Evolutionary conservation across 2,888 invertebrate species (phyloP).

Genomic region (Gasteruption jaculator): DNA sequence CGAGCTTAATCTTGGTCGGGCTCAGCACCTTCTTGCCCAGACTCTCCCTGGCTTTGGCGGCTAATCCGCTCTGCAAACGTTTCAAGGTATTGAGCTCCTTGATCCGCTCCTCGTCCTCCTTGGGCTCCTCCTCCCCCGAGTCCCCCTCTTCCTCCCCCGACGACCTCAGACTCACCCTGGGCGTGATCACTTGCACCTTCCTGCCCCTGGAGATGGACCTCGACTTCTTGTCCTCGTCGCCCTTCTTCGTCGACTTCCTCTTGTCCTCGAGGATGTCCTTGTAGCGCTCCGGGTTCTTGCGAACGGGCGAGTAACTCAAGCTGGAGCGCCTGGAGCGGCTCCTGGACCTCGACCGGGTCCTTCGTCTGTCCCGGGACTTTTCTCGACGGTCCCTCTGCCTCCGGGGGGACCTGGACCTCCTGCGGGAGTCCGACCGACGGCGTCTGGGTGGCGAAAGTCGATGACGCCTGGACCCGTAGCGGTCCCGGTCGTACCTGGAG

Average conservation of each 20-base stretch:
- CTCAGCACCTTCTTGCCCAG: conserved; percentile 57
- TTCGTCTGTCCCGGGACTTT: conserved; percentile 32
- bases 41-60: conserved; percentile 69
- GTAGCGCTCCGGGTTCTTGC: conserved; percentile 66
- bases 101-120: conserved; percentile 59
- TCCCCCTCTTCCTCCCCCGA: conserved; percentile 52
- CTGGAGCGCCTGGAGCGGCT: conserved; percentile 54
- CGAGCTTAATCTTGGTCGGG: conserved; percentile 39
- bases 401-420: conserved; percentile 33
- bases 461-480: conserved; percentile 32
- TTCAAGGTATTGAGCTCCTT: conserved; percentile 67
- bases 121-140: conserved; percentile 56
- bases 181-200: conserved; percentile 35
- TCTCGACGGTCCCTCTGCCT: conserved; percentile 27
- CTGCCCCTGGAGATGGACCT: conserved; percentile 35
- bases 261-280: conserved; percentile 62
- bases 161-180: conserved; percentile 45
- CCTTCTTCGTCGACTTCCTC: conserved; percentile 54
- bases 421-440: conserved; percentile 37
- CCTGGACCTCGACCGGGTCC: conserved; percentile 35
- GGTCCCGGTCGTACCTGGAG: conserved; percentile 39
- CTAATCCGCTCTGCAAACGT: conserved; percentile 60
- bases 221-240: conserved; percentile 41
- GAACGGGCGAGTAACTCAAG: conserved; percentile 67
- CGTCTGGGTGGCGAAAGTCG: conserved; percentile 31